Percentiles rank a stretch among this genome's conserved stretches.
These are phyloP conservation scores for Sturmia bella DNA, from an alignment of 2,888 invertebrate species.

Conservation along the genomic window DNA sequence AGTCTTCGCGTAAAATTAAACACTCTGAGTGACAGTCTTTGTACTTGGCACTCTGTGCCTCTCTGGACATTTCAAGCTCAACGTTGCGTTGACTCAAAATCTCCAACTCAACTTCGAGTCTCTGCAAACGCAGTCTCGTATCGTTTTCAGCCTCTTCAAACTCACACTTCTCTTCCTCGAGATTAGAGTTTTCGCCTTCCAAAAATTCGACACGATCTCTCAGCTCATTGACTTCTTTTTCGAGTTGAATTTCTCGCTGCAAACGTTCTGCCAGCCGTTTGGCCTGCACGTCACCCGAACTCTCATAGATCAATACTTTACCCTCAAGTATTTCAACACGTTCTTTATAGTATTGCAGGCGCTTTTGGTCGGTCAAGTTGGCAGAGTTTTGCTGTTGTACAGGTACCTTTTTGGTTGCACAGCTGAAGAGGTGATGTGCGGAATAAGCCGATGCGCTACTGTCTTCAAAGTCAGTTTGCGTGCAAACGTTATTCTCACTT, in stretches of 20 bases:
- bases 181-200: conserved; percentile 85
- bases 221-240: conserved; percentile 82
- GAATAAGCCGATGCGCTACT: conserved; percentile 56
- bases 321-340: conserved; percentile 86
- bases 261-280: conserved; percentile 85
- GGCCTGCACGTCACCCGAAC: conserved; percentile 85
- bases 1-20: conserved; percentile 78
- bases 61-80: conserved; percentile 84
- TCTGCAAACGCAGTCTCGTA: conserved; percentile 83
- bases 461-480: conserved; percentile 84
- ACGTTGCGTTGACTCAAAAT: conserved; percentile 82
- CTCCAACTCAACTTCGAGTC: conserved; percentile 86
- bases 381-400: conserved; percentile 67
- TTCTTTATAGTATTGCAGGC: conserved; percentile 86
- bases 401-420: conserved; percentile 72
- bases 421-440: conserved; percentile 44
- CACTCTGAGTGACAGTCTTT: conserved; percentile 82
- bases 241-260: conserved; percentile 85
- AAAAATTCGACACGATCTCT: conserved; percentile 83
- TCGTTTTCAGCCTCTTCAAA: conserved; percentile 90
- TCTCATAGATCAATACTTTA: conserved; percentile 86
- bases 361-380: conserved; percentile 82
- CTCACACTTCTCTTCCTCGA: conserved; percentile 89
- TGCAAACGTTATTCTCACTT: conserved; percentile 72
- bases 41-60: conserved; percentile 84